A percentile compares a stretch with the other conserved stretches of the same genome.
Conservation (phyloP, 2,113 vertebrate genomes). For the Microtus pennsylvanicus region DNA sequence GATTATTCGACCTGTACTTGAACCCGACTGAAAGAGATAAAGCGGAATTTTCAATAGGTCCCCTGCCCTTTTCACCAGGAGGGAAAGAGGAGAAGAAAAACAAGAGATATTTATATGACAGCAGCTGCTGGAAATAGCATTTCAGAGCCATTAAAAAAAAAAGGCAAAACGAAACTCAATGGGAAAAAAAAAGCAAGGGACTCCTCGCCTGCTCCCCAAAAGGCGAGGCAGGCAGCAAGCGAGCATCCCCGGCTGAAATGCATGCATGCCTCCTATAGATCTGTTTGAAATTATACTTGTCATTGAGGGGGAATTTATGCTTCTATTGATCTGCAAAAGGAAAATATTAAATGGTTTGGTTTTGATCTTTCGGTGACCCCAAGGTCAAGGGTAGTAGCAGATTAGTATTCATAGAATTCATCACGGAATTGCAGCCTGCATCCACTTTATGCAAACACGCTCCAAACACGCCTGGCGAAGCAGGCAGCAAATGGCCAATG, state of each 20-base stretch:
- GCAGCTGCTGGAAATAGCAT: conserved; percentile 92
- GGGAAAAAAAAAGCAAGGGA: conserved; percentile 86
- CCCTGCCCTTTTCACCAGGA: conserved; percentile 93
- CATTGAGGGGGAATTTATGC: conserved; percentile 99
- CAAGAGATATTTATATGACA: conserved; percentile 94
- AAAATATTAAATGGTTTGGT: conserved; percentile 99
- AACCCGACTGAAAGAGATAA: conserved; percentile 96
- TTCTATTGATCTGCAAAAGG: conserved; percentile 97
- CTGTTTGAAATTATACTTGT: conserved; percentile 99
- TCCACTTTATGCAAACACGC: conserved; percentile 91
- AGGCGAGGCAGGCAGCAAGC: conserved; percentile 75
- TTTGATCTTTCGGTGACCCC: conserved; percentile 96
- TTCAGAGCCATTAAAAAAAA: conserved; percentile 90
- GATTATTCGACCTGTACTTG: conserved; percentile 98
- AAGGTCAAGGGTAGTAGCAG: conserved; percentile 99
- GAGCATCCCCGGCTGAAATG: conserved; percentile 85
- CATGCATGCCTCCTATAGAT: conserved; percentile 94
- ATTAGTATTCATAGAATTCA: conserved; percentile 96
- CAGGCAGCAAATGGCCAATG: conserved; percentile 85
- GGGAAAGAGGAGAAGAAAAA: conserved; percentile 92
- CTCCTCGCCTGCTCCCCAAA: conserved; percentile 86
- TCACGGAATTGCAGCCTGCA: conserved; percentile 90
- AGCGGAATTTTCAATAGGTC: conserved; percentile 94
- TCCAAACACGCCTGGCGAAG: conserved; percentile 85
- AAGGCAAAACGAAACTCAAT: conserved; percentile 89